Conservation (phyloP, 37 sponge, comb jelly and placozoan genomes). For the Cladorhizidae sp. region DNA sequence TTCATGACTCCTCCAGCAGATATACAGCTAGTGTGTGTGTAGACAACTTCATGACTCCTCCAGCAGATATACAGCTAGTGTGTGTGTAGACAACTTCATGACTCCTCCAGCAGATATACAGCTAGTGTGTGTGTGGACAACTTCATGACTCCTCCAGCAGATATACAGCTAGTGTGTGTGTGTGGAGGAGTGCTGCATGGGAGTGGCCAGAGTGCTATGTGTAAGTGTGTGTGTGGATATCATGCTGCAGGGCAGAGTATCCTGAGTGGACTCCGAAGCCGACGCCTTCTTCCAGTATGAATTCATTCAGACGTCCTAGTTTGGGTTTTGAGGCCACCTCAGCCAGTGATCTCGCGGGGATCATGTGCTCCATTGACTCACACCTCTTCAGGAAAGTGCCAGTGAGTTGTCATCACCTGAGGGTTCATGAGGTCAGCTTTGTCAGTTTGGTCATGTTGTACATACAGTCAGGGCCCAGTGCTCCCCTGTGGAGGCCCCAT, state of each 20-base stretch:
- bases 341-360: slow-evolving; percentile 61
- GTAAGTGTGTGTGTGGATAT: slow-evolving; percentile 1
- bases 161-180: too few relatives aligned
- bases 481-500: too few relatives aligned
- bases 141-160: neutral
- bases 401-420: slow-evolving; percentile 13
- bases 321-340: slow-evolving; percentile 59
- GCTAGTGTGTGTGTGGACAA: too few relatives aligned
- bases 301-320: slow-evolving; percentile 14
- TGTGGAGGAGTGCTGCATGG: too few relatives aligned
- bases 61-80: too few relatives aligned
- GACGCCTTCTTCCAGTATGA: neutral
- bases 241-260: slow-evolving; percentile 23
- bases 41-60: too few relatives aligned
- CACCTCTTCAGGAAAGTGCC: slow-evolving; percentile 72
- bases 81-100: too few relatives aligned
- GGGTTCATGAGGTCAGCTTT: neutral
- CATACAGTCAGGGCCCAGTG: too few relatives aligned
- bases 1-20: too few relatives aligned
- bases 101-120: too few relatives aligned
- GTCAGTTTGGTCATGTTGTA: neutral
- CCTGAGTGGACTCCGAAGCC: slow-evolving; percentile 19
- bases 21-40: too few relatives aligned
- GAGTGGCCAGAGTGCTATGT: neutral
- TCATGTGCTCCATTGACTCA: slow-evolving; percentile 55